Percentiles rank a stretch among this genome's conserved stretches.
phyloP scores from a whole-genome alignment of 2,113 vertebrate genomes.

The Aphyosemion australe region DNA sequence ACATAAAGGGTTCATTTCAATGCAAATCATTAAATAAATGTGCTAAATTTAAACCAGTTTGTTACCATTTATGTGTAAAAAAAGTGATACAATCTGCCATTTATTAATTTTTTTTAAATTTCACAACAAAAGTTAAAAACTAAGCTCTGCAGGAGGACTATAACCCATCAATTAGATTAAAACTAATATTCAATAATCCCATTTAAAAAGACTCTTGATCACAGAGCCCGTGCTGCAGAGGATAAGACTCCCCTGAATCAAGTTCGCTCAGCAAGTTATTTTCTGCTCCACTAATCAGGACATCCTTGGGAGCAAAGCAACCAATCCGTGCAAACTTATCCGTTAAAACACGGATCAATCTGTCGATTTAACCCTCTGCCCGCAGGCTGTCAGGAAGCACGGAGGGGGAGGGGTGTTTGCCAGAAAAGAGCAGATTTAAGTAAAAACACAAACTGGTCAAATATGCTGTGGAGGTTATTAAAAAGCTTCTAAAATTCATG shows the following conservation, averaged over 20 bases:
- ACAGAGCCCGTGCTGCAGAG: background rate
- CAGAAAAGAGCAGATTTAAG: background rate
- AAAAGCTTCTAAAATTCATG: background rate
- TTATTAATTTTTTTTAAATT: too few relatives aligned
- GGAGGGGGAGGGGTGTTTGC: background rate
- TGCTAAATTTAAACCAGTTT: too few relatives aligned
- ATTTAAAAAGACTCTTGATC: background rate
- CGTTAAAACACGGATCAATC: background rate
- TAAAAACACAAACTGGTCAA: background rate
- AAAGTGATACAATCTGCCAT: too few relatives aligned
- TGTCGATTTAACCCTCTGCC: background rate
- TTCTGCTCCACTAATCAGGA: slow-evolving; percentile 2
- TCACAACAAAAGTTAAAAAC: too few relatives aligned
- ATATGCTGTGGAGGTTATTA: background rate
- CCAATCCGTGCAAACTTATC: background rate
- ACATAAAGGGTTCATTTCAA: too few relatives aligned
- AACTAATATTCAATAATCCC: background rate
- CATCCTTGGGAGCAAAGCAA: background rate
- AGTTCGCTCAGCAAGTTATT: background rate
- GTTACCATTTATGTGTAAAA: too few relatives aligned
- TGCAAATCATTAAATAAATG: too few relatives aligned
- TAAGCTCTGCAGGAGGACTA: too few relatives aligned
- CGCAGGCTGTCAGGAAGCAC: too few relatives aligned
- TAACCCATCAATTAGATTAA: background rate
- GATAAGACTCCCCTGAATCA: background rate